Conservation (phyloP, 1,140 invertebrate species). For the Dendrolimus kikuchii region DNA sequence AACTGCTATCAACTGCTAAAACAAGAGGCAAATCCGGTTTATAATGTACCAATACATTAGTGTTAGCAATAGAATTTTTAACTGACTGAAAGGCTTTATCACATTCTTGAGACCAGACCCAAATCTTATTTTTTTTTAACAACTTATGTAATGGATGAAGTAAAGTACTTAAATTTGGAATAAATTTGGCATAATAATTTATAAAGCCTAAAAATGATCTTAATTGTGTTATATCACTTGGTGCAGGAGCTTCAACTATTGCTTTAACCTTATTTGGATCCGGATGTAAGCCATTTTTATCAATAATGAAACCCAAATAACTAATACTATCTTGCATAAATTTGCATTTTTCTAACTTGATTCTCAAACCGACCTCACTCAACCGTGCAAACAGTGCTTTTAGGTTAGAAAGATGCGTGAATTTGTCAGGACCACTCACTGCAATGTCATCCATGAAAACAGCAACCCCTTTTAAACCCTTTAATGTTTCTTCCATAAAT, state of each 20-base stretch:
- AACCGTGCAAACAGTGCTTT: neutral
- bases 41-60: neutral
- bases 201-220: conserved; percentile 23
- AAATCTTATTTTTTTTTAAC: neutral
- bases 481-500: neutral
- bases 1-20: no score
- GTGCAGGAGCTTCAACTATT: neutral
- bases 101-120: no score
- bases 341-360: neutral
- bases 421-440: neutral
- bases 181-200: conserved; percentile 33
- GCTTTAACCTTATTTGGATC: neutral
- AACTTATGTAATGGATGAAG: conserved; percentile 22
- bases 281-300: neutral
- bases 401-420: neutral
- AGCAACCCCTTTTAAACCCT: neutral
- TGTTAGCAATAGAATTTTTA: neutral
- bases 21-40: neutral
- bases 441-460: neutral
- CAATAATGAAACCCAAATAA: no score
- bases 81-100: neutral
- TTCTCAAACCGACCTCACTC: conserved; percentile 1
- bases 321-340: no score
- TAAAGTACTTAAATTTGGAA: conserved; percentile 18
- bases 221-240: neutral